phyloP scores from a whole-genome alignment of 2,888 invertebrate genomes.

The Hyles lineata region DNA sequence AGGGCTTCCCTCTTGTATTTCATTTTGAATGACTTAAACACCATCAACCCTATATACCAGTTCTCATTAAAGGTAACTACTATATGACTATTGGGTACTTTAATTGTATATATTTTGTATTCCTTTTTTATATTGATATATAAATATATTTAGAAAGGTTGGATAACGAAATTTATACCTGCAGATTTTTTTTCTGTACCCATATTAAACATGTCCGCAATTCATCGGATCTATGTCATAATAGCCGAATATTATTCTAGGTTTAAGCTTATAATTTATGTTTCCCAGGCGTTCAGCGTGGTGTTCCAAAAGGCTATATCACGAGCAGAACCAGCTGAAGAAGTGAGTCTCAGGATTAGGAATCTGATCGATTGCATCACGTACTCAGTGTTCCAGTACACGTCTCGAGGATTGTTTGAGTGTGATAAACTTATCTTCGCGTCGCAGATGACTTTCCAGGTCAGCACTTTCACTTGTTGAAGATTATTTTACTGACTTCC shows the following conservation, averaged over 20 bases:
- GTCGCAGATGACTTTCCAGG: conserved; percentile 98
- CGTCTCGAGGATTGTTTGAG: conserved; percentile 96
- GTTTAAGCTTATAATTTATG: background rate
- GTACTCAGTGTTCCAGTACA: conserved; percentile 97
- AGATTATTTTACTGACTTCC: no score
- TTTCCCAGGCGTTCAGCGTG: conserved; percentile 95
- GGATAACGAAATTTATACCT: no score
- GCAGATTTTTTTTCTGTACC: no score
- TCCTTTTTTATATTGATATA: no score
- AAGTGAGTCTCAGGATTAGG: conserved; percentile 90
- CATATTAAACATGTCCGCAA: no score
- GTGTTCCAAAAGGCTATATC: conserved; percentile 98
- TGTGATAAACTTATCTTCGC: conserved; percentile 98
- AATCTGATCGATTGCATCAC: conserved; percentile 98
- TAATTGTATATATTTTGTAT: no score
- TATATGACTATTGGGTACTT: background rate
- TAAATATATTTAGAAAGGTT: no score
- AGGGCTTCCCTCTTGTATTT: conserved; percentile 97
- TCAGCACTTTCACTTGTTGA: conserved; percentile 54
- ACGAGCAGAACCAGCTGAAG: conserved; percentile 92
- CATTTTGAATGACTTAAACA: conserved; percentile 97
- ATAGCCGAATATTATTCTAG: no score
- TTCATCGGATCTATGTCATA: no score
- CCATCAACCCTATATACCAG: conserved; percentile 98
- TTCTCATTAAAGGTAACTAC: conserved; percentile 94